A percentile compares a stretch with the other conserved stretches of the same genome.
phyloP scores from a whole-genome alignment of 2,888 invertebrate species.

The Bombylius discolor region DNA sequence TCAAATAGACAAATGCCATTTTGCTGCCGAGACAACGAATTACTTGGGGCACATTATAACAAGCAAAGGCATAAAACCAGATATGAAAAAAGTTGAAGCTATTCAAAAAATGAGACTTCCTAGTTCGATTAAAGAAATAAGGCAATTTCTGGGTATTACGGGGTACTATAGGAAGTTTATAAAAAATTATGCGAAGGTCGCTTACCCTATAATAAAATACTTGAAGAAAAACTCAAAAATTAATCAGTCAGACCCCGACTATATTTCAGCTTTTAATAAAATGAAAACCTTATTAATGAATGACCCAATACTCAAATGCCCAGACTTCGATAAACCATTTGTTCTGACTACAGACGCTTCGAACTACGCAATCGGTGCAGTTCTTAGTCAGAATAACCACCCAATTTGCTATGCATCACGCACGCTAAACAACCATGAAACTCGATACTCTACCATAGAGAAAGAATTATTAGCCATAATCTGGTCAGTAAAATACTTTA shows the following conservation, averaged over 20 bases:
- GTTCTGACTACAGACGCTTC: constrained; percentile 3
- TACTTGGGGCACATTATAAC: neutral
- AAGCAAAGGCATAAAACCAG: neutral
- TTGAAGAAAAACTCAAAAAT: too few relatives aligned
- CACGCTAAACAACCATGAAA: constrained; percentile 4
- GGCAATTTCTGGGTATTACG: constrained; percentile 3
- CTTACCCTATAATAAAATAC: constrained; percentile 6
- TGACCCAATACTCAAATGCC: constrained; percentile 1
- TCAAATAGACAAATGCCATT: constrained; percentile 5
- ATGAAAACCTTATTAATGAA: too few relatives aligned
- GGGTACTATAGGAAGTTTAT: constrained; percentile 6
- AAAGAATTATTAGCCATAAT: constrained; percentile 6
- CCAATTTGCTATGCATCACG: constrained; percentile 1
- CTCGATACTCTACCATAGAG: neutral
- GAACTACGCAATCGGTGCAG: constrained; percentile 5
- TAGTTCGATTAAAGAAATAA: neutral
- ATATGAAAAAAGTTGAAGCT: neutral
- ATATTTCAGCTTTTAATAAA: too few relatives aligned
- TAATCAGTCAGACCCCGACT: too few relatives aligned
- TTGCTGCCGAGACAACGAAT: constrained; percentile 1
- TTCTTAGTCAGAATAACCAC: neutral
- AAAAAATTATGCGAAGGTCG: constrained; percentile 4
- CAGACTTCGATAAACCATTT: constrained; percentile 3
- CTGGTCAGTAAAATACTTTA: constrained; percentile 1
- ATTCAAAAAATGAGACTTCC: neutral